These are phyloP conservation scores for Chelidonichthys spinosus DNA, from an alignment of 2,797 vertebrate species.

Conservation along the genomic window DNA sequence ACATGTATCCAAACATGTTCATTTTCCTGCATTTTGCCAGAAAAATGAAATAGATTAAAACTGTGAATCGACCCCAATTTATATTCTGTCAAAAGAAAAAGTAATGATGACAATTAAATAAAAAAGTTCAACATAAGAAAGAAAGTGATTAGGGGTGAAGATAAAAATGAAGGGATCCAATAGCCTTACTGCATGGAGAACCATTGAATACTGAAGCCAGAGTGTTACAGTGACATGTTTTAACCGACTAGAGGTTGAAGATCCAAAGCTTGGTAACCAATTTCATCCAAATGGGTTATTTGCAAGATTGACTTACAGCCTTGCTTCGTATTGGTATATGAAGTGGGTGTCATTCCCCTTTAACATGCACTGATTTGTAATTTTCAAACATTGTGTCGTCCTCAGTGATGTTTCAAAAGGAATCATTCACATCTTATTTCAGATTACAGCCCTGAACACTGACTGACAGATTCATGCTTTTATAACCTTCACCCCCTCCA, in stretches of 20 bases:
- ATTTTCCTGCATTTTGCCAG: too few species aligned
- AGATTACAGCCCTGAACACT: constrained; percentile 1
- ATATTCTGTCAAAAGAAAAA: too few species aligned
- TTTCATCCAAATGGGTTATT: not conserved
- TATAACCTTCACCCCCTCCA: constrained; percentile 52
- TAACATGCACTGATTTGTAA: not conserved
- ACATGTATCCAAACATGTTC: too few species aligned
- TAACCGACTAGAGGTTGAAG: not conserved
- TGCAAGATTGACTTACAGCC: not conserved
- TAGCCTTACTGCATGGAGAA: not conserved
- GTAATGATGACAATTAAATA: too few species aligned
- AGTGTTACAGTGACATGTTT: not conserved
- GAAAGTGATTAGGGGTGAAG: not conserved
- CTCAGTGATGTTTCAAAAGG: not conserved
- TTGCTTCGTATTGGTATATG: not conserved
- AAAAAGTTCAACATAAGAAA: too few species aligned
- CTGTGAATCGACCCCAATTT: not conserved
- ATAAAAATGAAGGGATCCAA: not conserved
- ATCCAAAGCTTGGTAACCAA: not conserved
- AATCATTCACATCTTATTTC: constrained; percentile 12
- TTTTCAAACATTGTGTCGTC: not conserved
- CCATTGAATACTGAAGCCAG: not conserved
- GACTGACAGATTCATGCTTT: constrained; percentile 65
- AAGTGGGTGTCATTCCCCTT: not conserved
- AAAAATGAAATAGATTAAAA: too few species aligned